phyloP scores from a whole-genome alignment of 2,113 vertebrate species.

The Xenopus tropicalis region DNA sequence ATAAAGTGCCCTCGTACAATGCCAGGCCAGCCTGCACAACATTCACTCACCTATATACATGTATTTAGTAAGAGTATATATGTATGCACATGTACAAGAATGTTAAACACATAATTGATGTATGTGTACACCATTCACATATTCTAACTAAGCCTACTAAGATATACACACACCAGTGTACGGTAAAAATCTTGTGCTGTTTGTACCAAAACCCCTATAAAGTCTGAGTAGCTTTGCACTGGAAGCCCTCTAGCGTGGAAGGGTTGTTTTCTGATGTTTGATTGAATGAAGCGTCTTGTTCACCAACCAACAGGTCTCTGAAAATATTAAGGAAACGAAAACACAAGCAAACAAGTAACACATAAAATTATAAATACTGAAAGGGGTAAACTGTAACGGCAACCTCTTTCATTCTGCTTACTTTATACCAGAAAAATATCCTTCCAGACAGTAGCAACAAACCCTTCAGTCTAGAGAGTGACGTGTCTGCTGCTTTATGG shows the following conservation, averaged over 20 bases:
- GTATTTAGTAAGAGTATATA: slow-evolving; percentile 5
- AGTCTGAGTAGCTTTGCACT: background rate
- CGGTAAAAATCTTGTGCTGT: slow-evolving; percentile 23
- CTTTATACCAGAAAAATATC: too few species aligned
- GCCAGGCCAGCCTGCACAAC: slow-evolving; percentile 37
- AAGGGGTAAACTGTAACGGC: too few species aligned
- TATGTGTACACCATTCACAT: background rate
- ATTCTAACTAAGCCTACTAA: background rate
- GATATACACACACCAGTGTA: slow-evolving; percentile 23
- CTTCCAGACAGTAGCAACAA: too few species aligned
- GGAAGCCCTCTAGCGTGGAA: background rate
- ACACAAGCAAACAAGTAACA: too few species aligned
- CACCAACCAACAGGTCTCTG: too few species aligned
- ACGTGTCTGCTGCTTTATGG: too few species aligned
- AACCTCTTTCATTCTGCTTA: too few species aligned
- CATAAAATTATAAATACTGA: too few species aligned
- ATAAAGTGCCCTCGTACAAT: slow-evolving; percentile 37
- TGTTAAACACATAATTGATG: background rate
- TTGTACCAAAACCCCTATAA: background rate
- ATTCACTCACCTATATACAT: slow-evolving; percentile 13
- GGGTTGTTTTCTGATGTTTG: background rate
- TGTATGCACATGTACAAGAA: background rate
- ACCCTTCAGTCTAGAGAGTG: too few species aligned
- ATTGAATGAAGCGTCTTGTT: background rate
- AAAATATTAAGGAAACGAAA: too few species aligned